These are phyloP conservation scores for Eulithis testata DNA, from an alignment of 2,888 invertebrate genomes.

Conservation along the genomic window DNA sequence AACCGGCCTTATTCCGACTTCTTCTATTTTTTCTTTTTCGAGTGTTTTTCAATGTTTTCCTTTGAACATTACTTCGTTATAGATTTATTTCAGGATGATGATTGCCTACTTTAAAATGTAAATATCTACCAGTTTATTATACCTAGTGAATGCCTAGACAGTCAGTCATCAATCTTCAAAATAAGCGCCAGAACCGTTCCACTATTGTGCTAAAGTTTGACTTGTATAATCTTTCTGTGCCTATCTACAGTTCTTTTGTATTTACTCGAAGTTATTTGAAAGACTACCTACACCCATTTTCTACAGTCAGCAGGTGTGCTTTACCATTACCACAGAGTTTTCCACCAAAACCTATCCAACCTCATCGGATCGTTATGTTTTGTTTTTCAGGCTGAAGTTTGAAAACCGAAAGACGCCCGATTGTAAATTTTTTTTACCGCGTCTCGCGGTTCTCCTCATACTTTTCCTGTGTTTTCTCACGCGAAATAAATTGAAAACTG, in stretches of 20 bases:
- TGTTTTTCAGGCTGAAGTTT: slow-evolving; percentile 13
- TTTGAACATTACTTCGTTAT: not conserved
- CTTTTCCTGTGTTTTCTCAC: not conserved
- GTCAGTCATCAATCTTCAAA: not conserved
- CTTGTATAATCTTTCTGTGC: not conserved
- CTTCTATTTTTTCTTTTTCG: not conserved
- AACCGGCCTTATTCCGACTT: no score
- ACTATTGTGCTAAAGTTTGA: not conserved
- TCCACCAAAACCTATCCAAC: slow-evolving; percentile 1
- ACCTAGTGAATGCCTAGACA: not conserved
- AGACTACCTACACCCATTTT: not conserved
- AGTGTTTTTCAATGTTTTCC: slow-evolving; percentile 4
- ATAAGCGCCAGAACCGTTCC: not conserved
- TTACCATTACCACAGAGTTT: slow-evolving; percentile 10
- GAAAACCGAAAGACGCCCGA: slow-evolving; percentile 33
- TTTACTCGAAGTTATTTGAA: not conserved
- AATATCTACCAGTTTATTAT: not conserved
- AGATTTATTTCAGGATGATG: slow-evolving; percentile 19
- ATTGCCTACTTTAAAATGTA: slow-evolving; percentile 27
- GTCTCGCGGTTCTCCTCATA: slow-evolving; percentile 15
- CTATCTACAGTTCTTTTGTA: not conserved
- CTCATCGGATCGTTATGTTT: slow-evolving; percentile 10
- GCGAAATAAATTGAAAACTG: not conserved
- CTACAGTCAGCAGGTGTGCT: no score
- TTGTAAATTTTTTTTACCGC: slow-evolving; percentile 26